Evolutionary conservation across 1,140 invertebrate species (phyloP).

Genomic region (Macrobrachium rosenbergii): DNA sequence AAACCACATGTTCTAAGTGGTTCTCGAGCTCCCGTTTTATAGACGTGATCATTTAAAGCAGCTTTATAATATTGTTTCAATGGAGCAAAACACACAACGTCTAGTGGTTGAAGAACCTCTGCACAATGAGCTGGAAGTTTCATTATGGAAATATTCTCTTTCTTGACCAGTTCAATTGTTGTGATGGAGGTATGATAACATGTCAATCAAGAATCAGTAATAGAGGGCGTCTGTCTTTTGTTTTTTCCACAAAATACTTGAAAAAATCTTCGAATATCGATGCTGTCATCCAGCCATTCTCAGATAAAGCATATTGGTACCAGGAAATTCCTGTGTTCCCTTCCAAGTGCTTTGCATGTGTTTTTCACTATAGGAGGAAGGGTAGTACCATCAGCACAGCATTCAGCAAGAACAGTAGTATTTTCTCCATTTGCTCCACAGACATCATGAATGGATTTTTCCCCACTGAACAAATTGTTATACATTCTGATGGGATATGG

Average conservation of each 20-base stretch:
- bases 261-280: too few species aligned
- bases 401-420: too few species aligned
- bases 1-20: conserved; percentile 18
- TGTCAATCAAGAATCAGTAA: conserved; percentile 28
- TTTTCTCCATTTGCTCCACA: too few species aligned
- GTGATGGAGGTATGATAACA: conserved; percentile 1
- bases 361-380: too few species aligned
- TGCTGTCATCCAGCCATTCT: too few species aligned
- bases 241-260: conserved; percentile 6
- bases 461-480: too few species aligned
- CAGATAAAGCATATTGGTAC: too few species aligned
- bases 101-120: conserved; percentile 39
- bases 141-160: conserved; percentile 21
- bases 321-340: too few species aligned
- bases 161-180: conserved; percentile 26
- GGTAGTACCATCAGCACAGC: too few species aligned
- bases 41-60: not conserved
- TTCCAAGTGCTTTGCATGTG: too few species aligned
- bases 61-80: conserved; percentile 36
- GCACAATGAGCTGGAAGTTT: conserved; percentile 25
- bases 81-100: conserved; percentile 43
- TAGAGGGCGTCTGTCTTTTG: conserved; percentile 25
- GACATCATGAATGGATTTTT: too few species aligned
- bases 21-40: conserved; percentile 33
- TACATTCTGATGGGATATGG: too few species aligned